These are phyloP conservation scores for Halcyon senegalensis DNA, from an alignment of 2,113 vertebrate genomes.

Conservation along the genomic window DNA sequence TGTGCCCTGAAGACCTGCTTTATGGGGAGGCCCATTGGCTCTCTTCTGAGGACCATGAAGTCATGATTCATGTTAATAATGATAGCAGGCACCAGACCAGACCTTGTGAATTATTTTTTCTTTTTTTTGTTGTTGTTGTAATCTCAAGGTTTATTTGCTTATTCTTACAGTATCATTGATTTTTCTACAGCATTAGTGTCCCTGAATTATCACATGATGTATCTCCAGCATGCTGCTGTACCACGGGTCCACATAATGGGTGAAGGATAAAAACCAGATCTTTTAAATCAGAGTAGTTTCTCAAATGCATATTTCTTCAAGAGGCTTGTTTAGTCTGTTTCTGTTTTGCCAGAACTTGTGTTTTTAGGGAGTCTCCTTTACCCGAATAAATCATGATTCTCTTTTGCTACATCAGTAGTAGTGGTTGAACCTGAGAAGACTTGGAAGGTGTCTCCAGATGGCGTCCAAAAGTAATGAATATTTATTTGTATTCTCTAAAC, in stretches of 20 bases:
- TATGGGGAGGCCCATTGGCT: not conserved
- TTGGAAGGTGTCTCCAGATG: not conserved
- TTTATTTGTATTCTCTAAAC: conserved; percentile 14
- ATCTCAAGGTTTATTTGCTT: conserved; percentile 61
- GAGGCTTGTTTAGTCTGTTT: conserved; percentile 40
- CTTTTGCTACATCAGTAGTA: not conserved
- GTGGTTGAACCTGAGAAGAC: not conserved
- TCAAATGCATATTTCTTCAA: not conserved
- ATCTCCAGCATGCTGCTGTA: not conserved
- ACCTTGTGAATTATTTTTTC: not conserved
- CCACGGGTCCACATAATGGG: not conserved
- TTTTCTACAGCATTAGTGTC: not conserved
- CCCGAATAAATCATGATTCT: not conserved
- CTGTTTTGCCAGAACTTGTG: not conserved
- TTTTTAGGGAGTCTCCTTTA: conserved; percentile 30
- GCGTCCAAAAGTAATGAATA: not conserved
- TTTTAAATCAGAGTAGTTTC: not conserved
- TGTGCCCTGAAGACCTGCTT: not conserved
- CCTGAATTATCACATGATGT: conserved; percentile 4
- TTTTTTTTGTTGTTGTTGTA: not conserved
- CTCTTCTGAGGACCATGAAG: not conserved
- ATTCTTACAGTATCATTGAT: not conserved
- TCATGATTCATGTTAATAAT: not conserved
- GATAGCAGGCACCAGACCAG: not conserved
- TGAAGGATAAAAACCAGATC: not conserved